Evolutionary conservation across 2,113 vertebrate species (phyloP), one percentile per base, ranked within the genome.

Genomic region (Garra rufa): DNA sequence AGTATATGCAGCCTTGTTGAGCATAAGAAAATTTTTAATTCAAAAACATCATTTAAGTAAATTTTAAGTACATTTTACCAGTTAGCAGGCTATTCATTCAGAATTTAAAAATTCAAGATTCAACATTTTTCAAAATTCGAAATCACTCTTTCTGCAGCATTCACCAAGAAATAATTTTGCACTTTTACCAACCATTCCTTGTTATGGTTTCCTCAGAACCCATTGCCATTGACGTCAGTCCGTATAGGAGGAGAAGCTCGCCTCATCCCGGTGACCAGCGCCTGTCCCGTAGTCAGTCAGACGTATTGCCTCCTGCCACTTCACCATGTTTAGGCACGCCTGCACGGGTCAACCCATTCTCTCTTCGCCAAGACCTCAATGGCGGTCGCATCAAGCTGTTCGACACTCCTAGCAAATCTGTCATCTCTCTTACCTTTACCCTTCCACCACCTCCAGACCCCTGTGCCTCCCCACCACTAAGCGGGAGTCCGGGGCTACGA

Each of bases 381-480:
- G 96, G 97, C 0, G 97, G 97, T 3, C 94, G 95, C 78, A 97
- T 97, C 88, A 99, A 99, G 91, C 96, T 99, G 48, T 93, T 97
- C 2, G 97, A 98, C 90, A 97, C 95, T 0, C 97, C 97, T 1
- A 98, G 96, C 95, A 98, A 96, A 90, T 97, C 96, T 0, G 93
- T 96, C 85, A 93, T 96, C 77, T 97, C 96, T 0, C 92, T 97
- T 82, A 95, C 96, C 14, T 96, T 99, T 0, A 92, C 95, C 69
- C 94, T 97, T 17, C 96, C 95, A 0, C 95, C 95, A 0, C 96
- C 94, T 0, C 83, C 86, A 0, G 82, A 93, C 73, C 88, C 92
- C 0, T 94, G 94, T 11, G 84, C 90, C 87, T 87, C 88, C 86
- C 95, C 0, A 43, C 92, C 0, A 89, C 94, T 0, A 38, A 63